Percentiles rank a stretch among this genome's conserved stretches.
Conservation (phyloP, 1,140 invertebrate genomes). For the Metaphire vulgaris region DNA sequence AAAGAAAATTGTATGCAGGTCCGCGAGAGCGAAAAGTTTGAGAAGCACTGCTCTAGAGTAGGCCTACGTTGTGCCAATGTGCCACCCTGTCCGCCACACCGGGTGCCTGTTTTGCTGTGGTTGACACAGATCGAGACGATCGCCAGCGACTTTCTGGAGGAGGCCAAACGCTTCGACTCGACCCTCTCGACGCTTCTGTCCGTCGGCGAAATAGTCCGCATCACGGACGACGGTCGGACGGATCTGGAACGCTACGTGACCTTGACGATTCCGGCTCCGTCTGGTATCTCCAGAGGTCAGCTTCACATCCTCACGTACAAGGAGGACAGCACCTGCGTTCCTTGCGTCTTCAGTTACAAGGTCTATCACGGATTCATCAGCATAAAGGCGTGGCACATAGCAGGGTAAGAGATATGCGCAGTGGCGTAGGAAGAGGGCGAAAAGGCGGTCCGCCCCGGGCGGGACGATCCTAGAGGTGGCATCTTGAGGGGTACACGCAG, state of each 20-base stretch:
- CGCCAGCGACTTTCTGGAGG: slow-evolving; percentile 30
- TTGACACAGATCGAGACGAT: slow-evolving; percentile 34
- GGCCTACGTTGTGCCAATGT: no score
- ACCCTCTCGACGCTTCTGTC: slow-evolving; percentile 40
- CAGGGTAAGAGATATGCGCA: slow-evolving; percentile 41
- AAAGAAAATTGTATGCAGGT: no score
- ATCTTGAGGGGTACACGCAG: no score
- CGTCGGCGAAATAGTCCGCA: slow-evolving; percentile 40
- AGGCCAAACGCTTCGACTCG: slow-evolving; percentile 32
- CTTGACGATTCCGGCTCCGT: slow-evolving; percentile 39
- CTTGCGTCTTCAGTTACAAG: slow-evolving; percentile 37
- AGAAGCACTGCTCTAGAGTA: no score
- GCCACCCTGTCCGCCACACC: no score
- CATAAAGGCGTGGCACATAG: slow-evolving; percentile 40
- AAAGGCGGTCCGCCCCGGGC: no score
- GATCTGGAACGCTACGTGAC: slow-evolving; percentile 24
- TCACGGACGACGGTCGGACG: slow-evolving; percentile 24
- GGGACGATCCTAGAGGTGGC: no score
- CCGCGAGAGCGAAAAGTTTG: no score
- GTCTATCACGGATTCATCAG: slow-evolving; percentile 37
- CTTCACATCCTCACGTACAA: slow-evolving; percentile 40
- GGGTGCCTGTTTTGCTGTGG: no score
- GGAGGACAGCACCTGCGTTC: slow-evolving; percentile 44
- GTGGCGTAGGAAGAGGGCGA: background rate
- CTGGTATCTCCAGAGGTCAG: slow-evolving; percentile 35